Base-by-base conservation (phyloP, 2,797 vertebrate species). In the Carduelis carduelis region DNA sequence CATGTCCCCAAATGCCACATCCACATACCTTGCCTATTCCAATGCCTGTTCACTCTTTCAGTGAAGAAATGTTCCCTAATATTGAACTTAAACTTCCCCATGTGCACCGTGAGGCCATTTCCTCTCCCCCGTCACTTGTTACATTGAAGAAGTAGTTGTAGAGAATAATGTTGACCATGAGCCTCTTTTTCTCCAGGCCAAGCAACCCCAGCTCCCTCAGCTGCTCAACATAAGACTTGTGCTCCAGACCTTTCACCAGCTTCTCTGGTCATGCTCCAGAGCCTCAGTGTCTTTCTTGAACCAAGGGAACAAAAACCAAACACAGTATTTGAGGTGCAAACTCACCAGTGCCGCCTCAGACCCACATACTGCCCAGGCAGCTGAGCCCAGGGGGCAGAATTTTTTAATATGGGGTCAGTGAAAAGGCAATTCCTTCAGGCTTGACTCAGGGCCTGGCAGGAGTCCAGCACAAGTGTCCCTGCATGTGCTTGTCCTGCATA, bases 351-450 rank as follows among this genome's bases (percentile, higher is more conserved):
- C 49, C 28, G 41, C n/a, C 76, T 77, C 41, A 64, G 44, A 13
- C 21, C 20, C 44, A 32, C 0, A 7, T 52, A n/a, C 37, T 70
- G 20, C 49, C 23, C 46, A 47, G 59, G 39, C 17, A 65, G 9
- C 35, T 63, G 39, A 82, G 39, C 41, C 27, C 53, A 32, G 27
- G 27, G 34, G 56, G 32, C 21, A 85, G 75, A 28, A 22, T 55
- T 80, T 83, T 81, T 81, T 39, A 24, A 37, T 37, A 32, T 0
- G 0, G 15, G 2, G 8, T 8, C 1, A 2, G 22, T 70, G 32
- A 32, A 52, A 63, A 63, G 19, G 14, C 60, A 87, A 27, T 61
- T 79, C 28, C 28, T 89, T 20, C 64, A 70, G 46, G 34, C 44
- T 77, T 81, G 63, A 63, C 75, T 81, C 26, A 44, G 57, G 30